Evolutionary conservation across 1,140 invertebrate species (phyloP).

Genomic region (Yoshiicerus persimilis): DNA sequence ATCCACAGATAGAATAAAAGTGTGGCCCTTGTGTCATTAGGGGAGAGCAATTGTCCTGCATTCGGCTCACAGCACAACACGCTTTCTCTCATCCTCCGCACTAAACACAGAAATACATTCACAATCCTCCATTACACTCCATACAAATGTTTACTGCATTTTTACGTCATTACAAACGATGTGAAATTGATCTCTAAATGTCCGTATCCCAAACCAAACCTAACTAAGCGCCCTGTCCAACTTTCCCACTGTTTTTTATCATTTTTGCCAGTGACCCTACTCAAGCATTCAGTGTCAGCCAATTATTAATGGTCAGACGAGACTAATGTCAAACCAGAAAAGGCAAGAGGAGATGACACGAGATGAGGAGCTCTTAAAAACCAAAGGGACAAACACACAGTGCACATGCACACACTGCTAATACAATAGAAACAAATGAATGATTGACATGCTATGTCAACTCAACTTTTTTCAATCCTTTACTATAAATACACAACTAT

Average conservation of each 20-base stretch:
- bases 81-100: not conserved
- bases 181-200: not conserved
- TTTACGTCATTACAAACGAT: not conserved
- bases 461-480: not conserved
- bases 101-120: not conserved
- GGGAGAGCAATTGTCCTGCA: not conserved
- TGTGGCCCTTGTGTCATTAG: not conserved
- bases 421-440: not conserved
- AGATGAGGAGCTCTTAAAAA: not conserved
- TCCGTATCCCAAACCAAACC: not conserved
- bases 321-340: not conserved
- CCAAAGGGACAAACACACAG: not conserved
- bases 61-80: not conserved
- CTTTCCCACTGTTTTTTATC: not conserved
- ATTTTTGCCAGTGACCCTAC: not conserved
- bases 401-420: not conserved
- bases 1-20: not conserved
- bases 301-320: not conserved
- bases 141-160: no score
- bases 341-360: not conserved
- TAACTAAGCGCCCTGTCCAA: not conserved
- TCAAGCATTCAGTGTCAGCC: not conserved
- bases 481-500: not conserved
- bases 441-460: not conserved
- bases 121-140: not conserved